Evolutionary conservation across 92 coral and sea anemone species (phyloP), one percentile per base, ranked within the genome.

Genomic region (Heteractis magnifica): DNA sequence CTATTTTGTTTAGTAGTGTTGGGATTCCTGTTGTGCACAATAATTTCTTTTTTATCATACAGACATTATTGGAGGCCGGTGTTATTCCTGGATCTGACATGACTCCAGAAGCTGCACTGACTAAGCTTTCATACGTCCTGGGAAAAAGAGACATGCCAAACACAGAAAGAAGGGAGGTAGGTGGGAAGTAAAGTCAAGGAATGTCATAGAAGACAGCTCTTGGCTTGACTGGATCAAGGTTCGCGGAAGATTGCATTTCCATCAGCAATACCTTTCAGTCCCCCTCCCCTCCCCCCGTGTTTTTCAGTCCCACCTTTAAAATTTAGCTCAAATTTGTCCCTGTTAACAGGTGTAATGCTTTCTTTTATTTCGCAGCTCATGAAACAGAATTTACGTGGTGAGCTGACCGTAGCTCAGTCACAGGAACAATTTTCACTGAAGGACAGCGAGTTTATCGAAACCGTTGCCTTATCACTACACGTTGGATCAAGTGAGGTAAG

Each of bases 41-140:
- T 8, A 62, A 13, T 41, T 6, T 8, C 75, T 14, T 10, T 59
- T 19, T 12, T 53, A 49, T 49, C 18, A 78, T 65, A 6, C 68
- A 95, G 98, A 89, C 88, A 16, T 82, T 95, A 48, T 16, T 92
- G 51, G 98, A 95, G 83, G 95, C 94, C 7, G 98, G 98, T 51
- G 98, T 95, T 13, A 68, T 96, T 12, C 95, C 99, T 15, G 98
- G 99, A 0, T 96, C 99, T 6, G 99, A 96, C 76, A 94, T 96
- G 93, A 96, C 99, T 16, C 99, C 99, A 16, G 99, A 96, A 64
- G 99, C 99, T 8, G 99, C 98, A 0, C 93, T 96, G 3, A 96
- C 99, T 2, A 96, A 96, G 87, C 92, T 96, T 65, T 94, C 96
- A 4, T 96, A 96, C 81, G 90, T 96, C 11, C 84, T 96, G 76